Evolutionary conservation across 1,140 invertebrate genomes (phyloP), one percentile per base, ranked within the genome.

Genomic region (Papilio machaon): DNA sequence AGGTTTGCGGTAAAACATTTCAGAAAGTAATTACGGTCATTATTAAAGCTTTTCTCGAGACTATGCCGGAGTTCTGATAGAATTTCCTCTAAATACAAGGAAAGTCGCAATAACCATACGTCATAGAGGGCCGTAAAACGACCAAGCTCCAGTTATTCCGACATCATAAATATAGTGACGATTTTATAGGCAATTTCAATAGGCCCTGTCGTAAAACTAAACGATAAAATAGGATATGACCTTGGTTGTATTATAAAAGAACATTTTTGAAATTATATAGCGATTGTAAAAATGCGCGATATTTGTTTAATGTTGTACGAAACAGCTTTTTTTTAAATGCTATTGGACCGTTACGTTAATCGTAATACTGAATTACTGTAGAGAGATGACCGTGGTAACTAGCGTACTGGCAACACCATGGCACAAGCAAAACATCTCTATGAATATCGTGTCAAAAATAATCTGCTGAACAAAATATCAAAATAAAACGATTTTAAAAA

Each of bases 181-280:
- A 78, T 78, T 78, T 78, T 78, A 78, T 78, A 60, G 76, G 19
- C 76, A 78, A 78, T 78, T 78, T 77, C 75, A 77, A 77, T 77
- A 77, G 75, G 75, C 30, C 52, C 49, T 17, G 30, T 77, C 75
- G 35, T 76, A 78, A 78, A 78, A 78, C 76, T 78, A 78, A 60
- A 78, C 54, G 49, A 78, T 78, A 78, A 78, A 78, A 78, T 19
- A 47, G 30, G 17, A 75, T 49, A 60, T 78, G 76, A 78, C 76
- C 76, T 78, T 78, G 76, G 49, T 60, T 30, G 30, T 38, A 17
- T 78, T 60, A 78, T 76, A 76, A 76, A 78, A 70, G 23, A 78
- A 78, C 54, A 54, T 78, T 78, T 52, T 64, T n/a, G 19, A 78
- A 49, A 19, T 49, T 13, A 58, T 38, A 43, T 35, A 78, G 52